phyloP scores from a whole-genome alignment of 2,888 invertebrate species.

The Athalia cordata region DNA sequence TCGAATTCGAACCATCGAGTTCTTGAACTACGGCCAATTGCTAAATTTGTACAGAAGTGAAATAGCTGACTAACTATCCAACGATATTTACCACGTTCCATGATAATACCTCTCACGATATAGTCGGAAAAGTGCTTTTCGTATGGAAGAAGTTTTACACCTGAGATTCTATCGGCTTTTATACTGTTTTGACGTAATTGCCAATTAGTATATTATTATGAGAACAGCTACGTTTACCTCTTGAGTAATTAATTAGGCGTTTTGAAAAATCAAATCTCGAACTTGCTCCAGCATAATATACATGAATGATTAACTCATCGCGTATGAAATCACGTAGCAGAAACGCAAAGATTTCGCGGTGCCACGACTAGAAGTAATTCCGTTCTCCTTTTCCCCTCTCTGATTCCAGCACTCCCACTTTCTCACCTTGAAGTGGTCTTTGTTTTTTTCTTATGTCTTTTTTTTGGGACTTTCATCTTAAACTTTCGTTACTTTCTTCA shows the following conservation, averaged over 20 bases:
- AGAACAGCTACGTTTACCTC: not conserved
- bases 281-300: not conserved
- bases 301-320: not conserved
- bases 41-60: too few species aligned
- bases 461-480: conserved; percentile 65
- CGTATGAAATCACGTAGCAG: not conserved
- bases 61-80: too few species aligned
- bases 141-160: too few species aligned
- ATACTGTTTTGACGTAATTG: conserved; percentile 3
- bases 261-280: not conserved
- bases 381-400: conserved; percentile 19
- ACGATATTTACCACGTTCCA: too few species aligned
- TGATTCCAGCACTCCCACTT: not conserved
- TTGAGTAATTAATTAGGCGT: not conserved
- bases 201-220: not conserved
- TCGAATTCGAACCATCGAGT: too few species aligned
- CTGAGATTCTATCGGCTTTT: too few species aligned
- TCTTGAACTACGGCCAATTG: too few species aligned
- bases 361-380: not conserved
- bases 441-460: not conserved
- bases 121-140: too few species aligned
- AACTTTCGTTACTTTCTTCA: conserved; percentile 70
- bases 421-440: conserved; percentile 1
- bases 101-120: too few species aligned
- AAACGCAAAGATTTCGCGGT: conserved; percentile 12